These are phyloP conservation scores for Muschampia plurimacula DNA, from an alignment of 2,888 invertebrate species.

Conservation along the genomic window DNA sequence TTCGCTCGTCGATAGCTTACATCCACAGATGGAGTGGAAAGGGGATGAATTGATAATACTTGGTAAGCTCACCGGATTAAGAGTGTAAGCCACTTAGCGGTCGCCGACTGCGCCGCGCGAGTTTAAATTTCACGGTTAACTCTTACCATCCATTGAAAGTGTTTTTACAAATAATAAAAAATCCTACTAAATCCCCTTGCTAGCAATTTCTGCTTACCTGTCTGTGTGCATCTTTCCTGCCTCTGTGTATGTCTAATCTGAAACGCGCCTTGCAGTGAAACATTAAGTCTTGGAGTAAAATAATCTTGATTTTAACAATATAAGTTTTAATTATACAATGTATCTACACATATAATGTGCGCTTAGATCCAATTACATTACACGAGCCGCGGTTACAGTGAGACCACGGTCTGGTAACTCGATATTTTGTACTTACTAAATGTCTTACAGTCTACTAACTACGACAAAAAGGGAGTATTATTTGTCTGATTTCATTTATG, in stretches of 20 bases:
- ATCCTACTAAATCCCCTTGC: too few species aligned
- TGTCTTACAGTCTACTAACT: background rate
- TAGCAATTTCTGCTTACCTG: too few species aligned
- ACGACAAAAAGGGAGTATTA: background rate
- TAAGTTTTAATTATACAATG: too few species aligned
- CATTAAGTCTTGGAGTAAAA: too few species aligned
- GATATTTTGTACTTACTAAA: constrained; percentile 1
- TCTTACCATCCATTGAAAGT: too few species aligned
- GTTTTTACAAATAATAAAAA: too few species aligned
- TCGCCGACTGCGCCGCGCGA: constrained; percentile 13
- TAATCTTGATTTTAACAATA: too few species aligned
- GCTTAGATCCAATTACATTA: background rate
- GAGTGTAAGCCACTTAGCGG: constrained; percentile 32
- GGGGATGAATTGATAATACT: constrained; percentile 21
- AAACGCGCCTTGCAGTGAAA: too few species aligned
- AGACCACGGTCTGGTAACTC: constrained; percentile 2
- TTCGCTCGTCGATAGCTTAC: background rate
- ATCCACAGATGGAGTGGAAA: background rate
- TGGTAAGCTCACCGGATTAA: constrained; percentile 27
- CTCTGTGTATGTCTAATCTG: too few species aligned
- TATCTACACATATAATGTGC: too few species aligned
- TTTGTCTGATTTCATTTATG: background rate
- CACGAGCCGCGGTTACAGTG: background rate
- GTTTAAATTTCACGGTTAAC: background rate
- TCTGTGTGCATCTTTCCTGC: too few species aligned